Conservation (phyloP, 2,797 vertebrate genomes). For the Notolepis coatsorum region DNA sequence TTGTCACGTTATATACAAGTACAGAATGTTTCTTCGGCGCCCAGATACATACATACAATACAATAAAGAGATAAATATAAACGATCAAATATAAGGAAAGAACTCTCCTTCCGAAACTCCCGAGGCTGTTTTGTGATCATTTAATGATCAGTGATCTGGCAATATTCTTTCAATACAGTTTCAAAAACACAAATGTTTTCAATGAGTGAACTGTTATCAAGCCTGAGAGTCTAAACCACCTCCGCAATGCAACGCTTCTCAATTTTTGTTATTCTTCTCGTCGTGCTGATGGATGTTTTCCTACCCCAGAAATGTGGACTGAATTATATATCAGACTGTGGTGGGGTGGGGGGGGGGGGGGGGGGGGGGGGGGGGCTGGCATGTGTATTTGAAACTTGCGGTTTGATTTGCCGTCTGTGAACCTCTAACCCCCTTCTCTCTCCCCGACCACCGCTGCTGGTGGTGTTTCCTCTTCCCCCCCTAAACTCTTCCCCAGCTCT, state of each 20-base stretch:
- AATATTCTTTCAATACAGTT: neutral
- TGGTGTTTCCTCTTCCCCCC: conserved; percentile 45
- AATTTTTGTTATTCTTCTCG: conserved; percentile 36
- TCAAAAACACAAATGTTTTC: neutral
- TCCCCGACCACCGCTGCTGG: conserved; percentile 48
- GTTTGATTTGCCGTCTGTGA: conserved; percentile 43
- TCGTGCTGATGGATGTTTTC: conserved; percentile 36
- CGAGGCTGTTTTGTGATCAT: neutral
- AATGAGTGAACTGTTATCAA: neutral
- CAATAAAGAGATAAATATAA: too few relatives aligned
- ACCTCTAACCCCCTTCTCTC: conserved; percentile 29
- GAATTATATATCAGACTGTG: conserved; percentile 41
- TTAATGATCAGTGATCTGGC: neutral
- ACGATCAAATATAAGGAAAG: too few relatives aligned
- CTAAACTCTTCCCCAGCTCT: conserved; percentile 83
- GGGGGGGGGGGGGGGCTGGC: conserved; percentile 45
- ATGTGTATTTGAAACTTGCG: conserved; percentile 51
- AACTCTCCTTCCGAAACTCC: too few relatives aligned
- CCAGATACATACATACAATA: too few relatives aligned
- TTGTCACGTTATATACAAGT: too few relatives aligned
- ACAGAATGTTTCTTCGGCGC: too few relatives aligned
- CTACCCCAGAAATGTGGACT: conserved; percentile 34
- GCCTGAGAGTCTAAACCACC: neutral
- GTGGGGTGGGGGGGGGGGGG: conserved; percentile 40
- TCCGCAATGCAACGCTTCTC: neutral